phyloP scores from a whole-genome alignment of 2,113 vertebrate genomes.

The Malurus melanocephalus region DNA sequence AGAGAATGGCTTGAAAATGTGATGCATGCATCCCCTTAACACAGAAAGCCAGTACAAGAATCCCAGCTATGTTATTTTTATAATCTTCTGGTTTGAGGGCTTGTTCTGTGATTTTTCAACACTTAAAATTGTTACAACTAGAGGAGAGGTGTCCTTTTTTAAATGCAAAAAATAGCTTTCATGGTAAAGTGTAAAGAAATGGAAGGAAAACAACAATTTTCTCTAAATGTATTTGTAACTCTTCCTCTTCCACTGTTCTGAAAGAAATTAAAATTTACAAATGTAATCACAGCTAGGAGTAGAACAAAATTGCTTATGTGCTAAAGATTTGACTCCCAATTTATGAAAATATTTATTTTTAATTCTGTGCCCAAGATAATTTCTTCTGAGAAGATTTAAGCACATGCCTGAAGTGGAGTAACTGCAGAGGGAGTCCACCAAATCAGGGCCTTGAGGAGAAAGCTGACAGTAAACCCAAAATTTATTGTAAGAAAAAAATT shows the following conservation, averaged over 20 bases:
- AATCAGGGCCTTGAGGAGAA: background rate
- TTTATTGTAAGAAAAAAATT: background rate
- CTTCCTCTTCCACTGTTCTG: background rate
- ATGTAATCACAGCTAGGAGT: background rate
- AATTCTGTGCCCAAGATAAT: background rate
- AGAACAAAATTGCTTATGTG: background rate
- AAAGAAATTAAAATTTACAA: background rate
- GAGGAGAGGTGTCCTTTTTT: background rate
- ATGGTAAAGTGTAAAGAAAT: background rate
- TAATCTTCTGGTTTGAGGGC: background rate
- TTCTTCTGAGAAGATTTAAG: background rate
- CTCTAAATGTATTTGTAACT: background rate
- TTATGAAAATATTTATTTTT: background rate
- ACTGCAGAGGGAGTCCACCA: background rate
- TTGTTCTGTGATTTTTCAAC: conserved; percentile 5
- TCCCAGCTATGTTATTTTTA: conserved; percentile 49
- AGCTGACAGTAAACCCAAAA: conserved; percentile 1
- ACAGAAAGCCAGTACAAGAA: conserved; percentile 22
- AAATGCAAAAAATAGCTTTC: background rate
- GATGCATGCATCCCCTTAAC: background rate
- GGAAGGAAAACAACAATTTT: background rate
- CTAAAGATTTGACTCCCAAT: background rate
- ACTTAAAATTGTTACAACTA: background rate
- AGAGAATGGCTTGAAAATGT: conserved; percentile 23
- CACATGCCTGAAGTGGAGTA: background rate